Evolutionary conservation across 2,113 vertebrate species (phyloP).

Genomic region (Bos taurus): ARS-UCD2.0 NC_037331.1:12389001-12389500

Average conservation of each 20-base stretch:
- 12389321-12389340: background rate
- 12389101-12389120: background rate
- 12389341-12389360: background rate
- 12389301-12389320: background rate
- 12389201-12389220: background rate
- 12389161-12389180: background rate
- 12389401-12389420: background rate
- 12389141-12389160: background rate
- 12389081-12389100: background rate
- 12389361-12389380: background rate
- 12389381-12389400: background rate
- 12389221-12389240: background rate
- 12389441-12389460: background rate
- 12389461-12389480: background rate
- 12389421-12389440: background rate
- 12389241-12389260: background rate
- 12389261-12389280: background rate
- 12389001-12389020: background rate
- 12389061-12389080: background rate
- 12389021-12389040: background rate
- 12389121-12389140: background rate
- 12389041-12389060: background rate
- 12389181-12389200: background rate
- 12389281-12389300: background rate
- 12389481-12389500: background rate